Conservation (phyloP, 2,888 invertebrate genomes). For the Xylota segnis region DNA sequence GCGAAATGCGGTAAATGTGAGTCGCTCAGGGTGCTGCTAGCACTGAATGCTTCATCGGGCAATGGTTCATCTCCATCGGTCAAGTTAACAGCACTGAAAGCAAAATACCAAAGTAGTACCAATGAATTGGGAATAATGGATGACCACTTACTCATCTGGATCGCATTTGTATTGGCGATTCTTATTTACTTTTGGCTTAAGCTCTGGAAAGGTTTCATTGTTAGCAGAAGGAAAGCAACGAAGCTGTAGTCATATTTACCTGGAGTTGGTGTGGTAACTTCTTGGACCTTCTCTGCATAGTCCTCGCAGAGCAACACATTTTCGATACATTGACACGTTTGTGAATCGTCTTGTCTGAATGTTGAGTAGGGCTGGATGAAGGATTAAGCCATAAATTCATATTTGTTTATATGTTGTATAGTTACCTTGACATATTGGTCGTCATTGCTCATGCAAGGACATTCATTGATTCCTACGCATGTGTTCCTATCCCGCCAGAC, state of each 20-base stretch:
- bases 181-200: conserved; percentile 79
- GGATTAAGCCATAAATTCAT: too few relatives aligned
- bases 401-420: background rate
- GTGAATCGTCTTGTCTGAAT: conserved; percentile 87
- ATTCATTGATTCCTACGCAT: conserved; percentile 90
- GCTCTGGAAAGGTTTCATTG: conserved; percentile 37
- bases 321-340: conserved; percentile 92
- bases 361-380: conserved; percentile 88
- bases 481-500: conserved; percentile 90
- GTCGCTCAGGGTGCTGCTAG: conserved; percentile 86
- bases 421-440: conserved; percentile 88
- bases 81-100: conserved; percentile 81
- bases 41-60: conserved; percentile 85
- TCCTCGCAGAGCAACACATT: conserved; percentile 89
- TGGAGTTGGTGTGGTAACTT: conserved; percentile 41
- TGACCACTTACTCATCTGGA: conserved; percentile 82
- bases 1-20: conserved; percentile 86
- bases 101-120: too few relatives aligned
- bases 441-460: conserved; percentile 89
- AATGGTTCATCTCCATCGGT: conserved; percentile 83
- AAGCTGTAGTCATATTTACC: background rate
- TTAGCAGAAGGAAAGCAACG: too few relatives aligned
- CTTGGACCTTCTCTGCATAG: conserved; percentile 77
- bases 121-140: conserved; percentile 46
- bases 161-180: conserved; percentile 85